Percentiles rank a stretch among this genome's conserved stretches.
Evolutionary conservation across 2,113 vertebrate genomes (phyloP).

Genomic region (Cephalopholis sonnerati): DNA sequence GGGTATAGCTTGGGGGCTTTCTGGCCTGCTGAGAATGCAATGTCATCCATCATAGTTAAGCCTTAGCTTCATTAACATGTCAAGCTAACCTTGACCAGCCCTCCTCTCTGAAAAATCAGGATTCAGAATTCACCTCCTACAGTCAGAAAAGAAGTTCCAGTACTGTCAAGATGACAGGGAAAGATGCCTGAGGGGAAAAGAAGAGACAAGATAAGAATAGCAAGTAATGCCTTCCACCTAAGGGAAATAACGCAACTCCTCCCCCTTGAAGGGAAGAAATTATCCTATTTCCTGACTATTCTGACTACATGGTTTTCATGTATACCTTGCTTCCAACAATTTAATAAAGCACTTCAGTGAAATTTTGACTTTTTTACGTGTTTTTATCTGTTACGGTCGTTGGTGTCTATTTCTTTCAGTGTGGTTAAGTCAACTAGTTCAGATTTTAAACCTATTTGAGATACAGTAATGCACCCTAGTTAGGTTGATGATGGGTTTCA

Average conservation of each 20-base stretch:
- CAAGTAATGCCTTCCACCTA: constrained; percentile 65
- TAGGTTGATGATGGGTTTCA: neutral
- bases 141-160: constrained; percentile 73
- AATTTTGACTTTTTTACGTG: neutral
- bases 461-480: neutral
- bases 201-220: constrained; percentile 74
- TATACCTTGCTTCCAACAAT: neutral
- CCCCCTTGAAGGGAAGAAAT: constrained; percentile 56
- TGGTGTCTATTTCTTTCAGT: neutral
- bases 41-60: constrained; percentile 72
- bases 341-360: neutral
- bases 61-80: constrained; percentile 78
- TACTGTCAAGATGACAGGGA: constrained; percentile 80
- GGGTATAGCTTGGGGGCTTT: constrained; percentile 51
- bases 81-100: constrained; percentile 80
- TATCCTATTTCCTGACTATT: constrained; percentile 49
- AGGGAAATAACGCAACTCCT: constrained; percentile 64
- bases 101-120: constrained; percentile 60
- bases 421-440: neutral
- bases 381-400: neutral
- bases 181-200: constrained; percentile 71
- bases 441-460: neutral
- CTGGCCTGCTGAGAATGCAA: constrained; percentile 52
- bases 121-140: constrained; percentile 61
- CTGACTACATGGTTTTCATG: constrained; percentile 26